These are phyloP conservation scores for Pangasianodon hypophthalmus DNA, from an alignment of 2,113 vertebrate species.

Conservation along the genomic window DNA sequence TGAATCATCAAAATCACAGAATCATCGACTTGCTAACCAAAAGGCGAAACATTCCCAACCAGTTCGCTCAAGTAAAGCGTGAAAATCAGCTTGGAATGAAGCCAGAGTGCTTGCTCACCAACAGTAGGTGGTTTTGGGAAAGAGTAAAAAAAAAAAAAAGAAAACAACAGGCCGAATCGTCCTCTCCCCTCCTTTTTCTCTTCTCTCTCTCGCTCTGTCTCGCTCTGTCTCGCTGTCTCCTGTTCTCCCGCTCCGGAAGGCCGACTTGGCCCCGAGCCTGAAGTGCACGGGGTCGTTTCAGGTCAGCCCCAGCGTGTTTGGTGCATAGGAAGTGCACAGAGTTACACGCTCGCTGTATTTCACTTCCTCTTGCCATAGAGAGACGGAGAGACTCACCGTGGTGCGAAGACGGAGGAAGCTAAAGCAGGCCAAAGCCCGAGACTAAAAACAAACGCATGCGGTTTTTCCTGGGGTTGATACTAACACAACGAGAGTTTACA, in stretches of 20 bases:
- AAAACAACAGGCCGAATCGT: not conserved
- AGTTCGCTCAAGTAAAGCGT: not conserved
- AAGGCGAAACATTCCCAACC: not conserved
- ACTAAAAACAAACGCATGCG: not conserved
- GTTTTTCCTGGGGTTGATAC: not conserved
- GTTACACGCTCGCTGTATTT: slow-evolving; percentile 43
- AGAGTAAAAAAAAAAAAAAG: not conserved
- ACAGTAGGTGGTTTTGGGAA: slow-evolving; percentile 12
- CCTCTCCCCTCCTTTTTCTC: not conserved
- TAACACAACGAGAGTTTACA: slow-evolving; percentile 9
- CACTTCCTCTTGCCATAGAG: slow-evolving; percentile 55
- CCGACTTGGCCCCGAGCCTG: slow-evolving; percentile 47
- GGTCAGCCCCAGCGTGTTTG: slow-evolving; percentile 46
- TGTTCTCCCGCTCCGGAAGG: slow-evolving; percentile 43
- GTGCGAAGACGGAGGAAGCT: not conserved
- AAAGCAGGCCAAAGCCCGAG: not conserved
- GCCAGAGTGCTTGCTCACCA: slow-evolving; percentile 1
- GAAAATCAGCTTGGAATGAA: not conserved
- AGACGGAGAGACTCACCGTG: not conserved
- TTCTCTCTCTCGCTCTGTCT: not conserved
- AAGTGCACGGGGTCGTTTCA: slow-evolving; percentile 52
- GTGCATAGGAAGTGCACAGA: slow-evolving; percentile 55
- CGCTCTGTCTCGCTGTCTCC: not conserved
- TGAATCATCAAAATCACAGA: slow-evolving; percentile 19
- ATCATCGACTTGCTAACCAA: not conserved